These are phyloP conservation scores for Colinus virginianus DNA, from an alignment of 2,113 vertebrate genomes.

Conservation along the genomic window DNA sequence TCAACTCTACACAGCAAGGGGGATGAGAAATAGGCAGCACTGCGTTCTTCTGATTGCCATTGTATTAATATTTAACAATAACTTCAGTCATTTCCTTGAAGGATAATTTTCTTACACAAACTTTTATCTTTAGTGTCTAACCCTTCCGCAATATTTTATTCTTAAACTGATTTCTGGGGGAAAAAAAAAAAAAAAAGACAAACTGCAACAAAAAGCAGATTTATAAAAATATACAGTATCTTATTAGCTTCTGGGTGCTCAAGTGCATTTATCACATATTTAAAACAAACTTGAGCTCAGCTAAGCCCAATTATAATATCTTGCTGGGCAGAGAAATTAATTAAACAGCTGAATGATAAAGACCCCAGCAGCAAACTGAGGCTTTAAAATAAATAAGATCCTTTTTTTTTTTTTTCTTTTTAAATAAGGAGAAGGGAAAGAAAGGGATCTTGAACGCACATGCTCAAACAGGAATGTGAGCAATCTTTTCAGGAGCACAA, in stretches of 20 bases:
- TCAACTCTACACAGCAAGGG: constrained; percentile 52
- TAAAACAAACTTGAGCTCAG: constrained; percentile 70
- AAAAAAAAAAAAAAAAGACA: neutral
- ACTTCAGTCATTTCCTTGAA: constrained; percentile 60
- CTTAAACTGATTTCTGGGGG: constrained; percentile 36
- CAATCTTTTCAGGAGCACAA: constrained; percentile 44
- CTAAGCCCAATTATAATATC: constrained; percentile 72
- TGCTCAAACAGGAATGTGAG: constrained; percentile 14
- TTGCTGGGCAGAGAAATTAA: constrained; percentile 77
- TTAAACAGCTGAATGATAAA: constrained; percentile 73
- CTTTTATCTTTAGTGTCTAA: constrained; percentile 57
- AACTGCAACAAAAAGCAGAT: constrained; percentile 58
- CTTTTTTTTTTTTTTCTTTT: neutral
- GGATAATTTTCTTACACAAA: constrained; percentile 57
- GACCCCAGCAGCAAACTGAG: constrained; percentile 64
- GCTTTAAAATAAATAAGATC: constrained; percentile 63
- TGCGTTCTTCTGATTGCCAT: constrained; percentile 38
- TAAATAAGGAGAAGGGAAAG: neutral
- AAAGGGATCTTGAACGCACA: neutral
- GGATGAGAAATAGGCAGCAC: constrained; percentile 45
- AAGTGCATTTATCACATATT: constrained; percentile 64
- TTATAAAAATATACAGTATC: constrained; percentile 67
- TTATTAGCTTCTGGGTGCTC: constrained; percentile 65
- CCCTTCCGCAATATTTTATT: constrained; percentile 33
- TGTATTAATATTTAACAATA: constrained; percentile 72